Evolutionary conservation across 2,113 vertebrate genomes (phyloP).

Genomic region (Haemorhous mexicanus): DNA sequence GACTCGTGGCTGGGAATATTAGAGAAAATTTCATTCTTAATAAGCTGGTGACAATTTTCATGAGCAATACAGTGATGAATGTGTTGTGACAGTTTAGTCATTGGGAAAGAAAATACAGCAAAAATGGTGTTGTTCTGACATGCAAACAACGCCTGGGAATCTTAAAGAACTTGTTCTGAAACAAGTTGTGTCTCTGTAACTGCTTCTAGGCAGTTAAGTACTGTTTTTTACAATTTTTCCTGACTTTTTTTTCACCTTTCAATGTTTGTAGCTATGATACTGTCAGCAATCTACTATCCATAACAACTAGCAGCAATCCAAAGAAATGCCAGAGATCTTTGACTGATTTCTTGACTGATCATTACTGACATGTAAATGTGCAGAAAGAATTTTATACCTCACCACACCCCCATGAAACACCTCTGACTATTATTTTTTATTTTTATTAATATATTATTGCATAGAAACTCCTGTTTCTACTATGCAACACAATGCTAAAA

Average conservation of each 20-base stretch:
- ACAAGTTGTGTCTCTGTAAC: neutral
- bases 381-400: neutral
- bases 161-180: neutral
- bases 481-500: neutral
- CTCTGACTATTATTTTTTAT: neutral
- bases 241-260: neutral
- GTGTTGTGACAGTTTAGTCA: neutral
- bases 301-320: neutral
- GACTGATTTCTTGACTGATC: neutral
- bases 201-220: neutral
- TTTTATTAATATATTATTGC: too few relatives aligned
- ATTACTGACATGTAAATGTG: neutral
- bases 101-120: neutral
- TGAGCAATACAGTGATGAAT: neutral
- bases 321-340: neutral
- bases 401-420: neutral
- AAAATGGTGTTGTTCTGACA: neutral
- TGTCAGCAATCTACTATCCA: neutral
- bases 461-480: neutral
- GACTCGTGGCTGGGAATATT: neutral
- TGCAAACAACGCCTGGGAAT: neutral
- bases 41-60: neutral
- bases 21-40: neutral
- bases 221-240: neutral
- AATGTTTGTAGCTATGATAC: neutral